These are phyloP conservation scores for Manis javanica DNA, from an alignment of 2,797 vertebrate genomes.

Conservation along the genomic window DNA sequence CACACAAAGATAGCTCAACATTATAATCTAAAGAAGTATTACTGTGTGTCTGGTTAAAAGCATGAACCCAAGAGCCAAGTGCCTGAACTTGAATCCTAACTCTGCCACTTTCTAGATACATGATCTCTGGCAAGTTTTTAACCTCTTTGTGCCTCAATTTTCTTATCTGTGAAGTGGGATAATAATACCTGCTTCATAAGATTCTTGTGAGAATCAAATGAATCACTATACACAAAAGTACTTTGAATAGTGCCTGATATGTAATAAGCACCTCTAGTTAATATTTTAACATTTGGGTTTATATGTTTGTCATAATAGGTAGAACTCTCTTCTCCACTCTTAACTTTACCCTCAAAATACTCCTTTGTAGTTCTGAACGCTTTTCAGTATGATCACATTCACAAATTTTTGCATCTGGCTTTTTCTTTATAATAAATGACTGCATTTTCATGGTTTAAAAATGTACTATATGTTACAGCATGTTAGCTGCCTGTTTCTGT, in stretches of 20 bases:
- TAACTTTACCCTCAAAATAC: slow-evolving; percentile 19
- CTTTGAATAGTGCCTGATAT: slow-evolving; percentile 27
- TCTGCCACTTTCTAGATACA: slow-evolving; percentile 57
- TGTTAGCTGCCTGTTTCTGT: slow-evolving; percentile 47
- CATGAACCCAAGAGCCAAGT: slow-evolving; percentile 58
- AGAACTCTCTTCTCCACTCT: slow-evolving; percentile 12
- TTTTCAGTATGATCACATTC: slow-evolving; percentile 49
- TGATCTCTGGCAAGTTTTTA: slow-evolving; percentile 63
- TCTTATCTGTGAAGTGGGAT: slow-evolving; percentile 49
- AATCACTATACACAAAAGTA: slow-evolving; percentile 44
- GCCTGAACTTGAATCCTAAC: slow-evolving; percentile 63
- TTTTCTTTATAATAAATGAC: slow-evolving; percentile 37
- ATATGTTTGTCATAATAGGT: slow-evolving; percentile 31
- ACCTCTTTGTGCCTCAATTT: slow-evolving; percentile 60
- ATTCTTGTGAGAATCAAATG: slow-evolving; percentile 50
- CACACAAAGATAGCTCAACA: slow-evolving; percentile 49
- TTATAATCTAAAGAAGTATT: slow-evolving; percentile 55
- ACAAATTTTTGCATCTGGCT: slow-evolving; percentile 55
- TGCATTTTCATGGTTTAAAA: slow-evolving; percentile 60
- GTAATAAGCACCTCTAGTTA: slow-evolving; percentile 22
- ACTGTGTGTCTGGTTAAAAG: slow-evolving; percentile 60
- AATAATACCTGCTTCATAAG: slow-evolving; percentile 43
- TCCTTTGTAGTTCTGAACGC: neutral
- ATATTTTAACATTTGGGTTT: slow-evolving; percentile 51
- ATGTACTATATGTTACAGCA: neutral